These are phyloP conservation scores for Anguilla obscura DNA, from an alignment of 2,797 vertebrate species.

Conservation along the genomic window DNA sequence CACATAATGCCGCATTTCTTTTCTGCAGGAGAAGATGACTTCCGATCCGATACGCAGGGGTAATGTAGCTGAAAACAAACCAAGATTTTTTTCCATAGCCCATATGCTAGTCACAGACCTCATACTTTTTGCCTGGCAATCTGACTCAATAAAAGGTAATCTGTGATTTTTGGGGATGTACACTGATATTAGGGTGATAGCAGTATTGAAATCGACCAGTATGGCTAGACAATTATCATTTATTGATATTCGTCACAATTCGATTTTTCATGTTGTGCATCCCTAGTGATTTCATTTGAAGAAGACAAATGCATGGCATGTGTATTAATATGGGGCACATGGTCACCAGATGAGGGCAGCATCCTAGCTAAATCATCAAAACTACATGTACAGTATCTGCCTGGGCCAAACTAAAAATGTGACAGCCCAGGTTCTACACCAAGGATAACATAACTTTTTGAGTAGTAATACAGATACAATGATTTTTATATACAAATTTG, in stretches of 20 bases:
- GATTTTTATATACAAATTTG: neutral
- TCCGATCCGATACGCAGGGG: slow-evolving; percentile 21
- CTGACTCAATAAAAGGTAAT: neutral
- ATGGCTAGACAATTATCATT: neutral
- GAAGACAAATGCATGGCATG: neutral
- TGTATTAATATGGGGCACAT: neutral
- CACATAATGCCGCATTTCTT: slow-evolving; percentile 31
- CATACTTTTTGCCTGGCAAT: neutral
- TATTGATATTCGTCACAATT: neutral
- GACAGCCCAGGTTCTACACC: neutral
- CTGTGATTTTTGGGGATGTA: neutral
- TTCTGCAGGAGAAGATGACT: slow-evolving; percentile 10
- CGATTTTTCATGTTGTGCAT: neutral
- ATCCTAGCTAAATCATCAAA: neutral
- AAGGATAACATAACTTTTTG: neutral
- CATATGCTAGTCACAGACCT: neutral
- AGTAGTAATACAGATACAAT: neutral
- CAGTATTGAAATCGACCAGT: neutral
- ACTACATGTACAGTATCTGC: neutral
- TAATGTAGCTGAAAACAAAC: slow-evolving; percentile 42
- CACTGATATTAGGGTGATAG: neutral
- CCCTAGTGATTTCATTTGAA: neutral
- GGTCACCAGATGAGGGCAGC: neutral
- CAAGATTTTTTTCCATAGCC: neutral
- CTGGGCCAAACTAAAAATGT: neutral